Conservation (phyloP, 2,888 invertebrate genomes). For the Cerastis rubricosa region DNA sequence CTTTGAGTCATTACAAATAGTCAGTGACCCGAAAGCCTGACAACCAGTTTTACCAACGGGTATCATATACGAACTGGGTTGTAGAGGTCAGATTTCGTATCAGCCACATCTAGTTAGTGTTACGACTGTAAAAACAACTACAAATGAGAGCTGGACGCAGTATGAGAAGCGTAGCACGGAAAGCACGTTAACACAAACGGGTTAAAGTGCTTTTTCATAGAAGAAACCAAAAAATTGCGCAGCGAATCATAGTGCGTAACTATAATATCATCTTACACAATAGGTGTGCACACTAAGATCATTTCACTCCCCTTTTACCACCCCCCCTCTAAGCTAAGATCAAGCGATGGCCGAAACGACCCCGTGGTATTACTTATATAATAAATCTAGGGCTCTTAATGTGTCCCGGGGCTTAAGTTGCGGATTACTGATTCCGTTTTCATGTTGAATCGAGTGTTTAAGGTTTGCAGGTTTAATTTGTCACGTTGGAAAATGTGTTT, state of each 20-base stretch:
- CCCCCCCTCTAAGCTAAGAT: slow-evolving; percentile 56
- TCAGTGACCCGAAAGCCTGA: too few species aligned
- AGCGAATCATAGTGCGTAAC: slow-evolving; percentile 1
- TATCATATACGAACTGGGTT: too few species aligned
- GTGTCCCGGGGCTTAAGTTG: slow-evolving; percentile 54
- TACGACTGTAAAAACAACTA: neutral
- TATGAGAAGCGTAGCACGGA: too few species aligned
- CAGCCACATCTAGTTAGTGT: too few species aligned
- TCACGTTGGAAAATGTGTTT: neutral
- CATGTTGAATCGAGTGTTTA: slow-evolving; percentile 41
- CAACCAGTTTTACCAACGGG: too few species aligned
- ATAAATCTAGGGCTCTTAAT: slow-evolving; percentile 66
- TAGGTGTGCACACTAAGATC: slow-evolving; percentile 16
- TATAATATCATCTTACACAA: slow-evolving; percentile 14
- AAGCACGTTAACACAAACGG: neutral
- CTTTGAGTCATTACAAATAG: too few species aligned
- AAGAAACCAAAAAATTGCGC: neutral
- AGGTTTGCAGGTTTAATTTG: slow-evolving; percentile 22
- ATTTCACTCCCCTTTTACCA: slow-evolving; percentile 11
- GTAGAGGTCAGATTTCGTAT: too few species aligned
- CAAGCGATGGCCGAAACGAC: slow-evolving; percentile 58
- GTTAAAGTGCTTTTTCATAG: neutral
- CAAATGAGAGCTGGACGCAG: neutral
- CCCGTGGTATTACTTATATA: slow-evolving; percentile 59
- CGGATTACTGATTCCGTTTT: slow-evolving; percentile 53